phyloP scores from a whole-genome alignment of 1,140 invertebrate species.

The Neuroterus valhalla region DNA sequence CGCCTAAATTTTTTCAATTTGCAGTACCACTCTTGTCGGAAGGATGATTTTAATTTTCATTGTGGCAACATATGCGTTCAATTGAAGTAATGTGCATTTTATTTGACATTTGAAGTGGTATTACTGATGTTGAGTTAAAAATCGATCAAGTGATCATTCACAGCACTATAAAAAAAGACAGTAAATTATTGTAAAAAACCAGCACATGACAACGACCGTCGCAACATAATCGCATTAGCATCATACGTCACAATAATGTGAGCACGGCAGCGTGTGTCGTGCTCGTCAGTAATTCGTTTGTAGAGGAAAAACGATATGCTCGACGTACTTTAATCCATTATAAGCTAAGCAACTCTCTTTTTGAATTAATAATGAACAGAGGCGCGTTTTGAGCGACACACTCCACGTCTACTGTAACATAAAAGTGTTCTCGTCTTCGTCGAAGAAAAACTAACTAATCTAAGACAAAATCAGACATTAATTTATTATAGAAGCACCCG shows the following conservation, averaged over 20 bases:
- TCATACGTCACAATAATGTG: slow-evolving; percentile 30
- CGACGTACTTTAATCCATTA: slow-evolving; percentile 30
- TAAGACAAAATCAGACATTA: slow-evolving; percentile 20
- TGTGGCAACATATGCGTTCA: no score
- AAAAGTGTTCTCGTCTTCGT: slow-evolving; percentile 17
- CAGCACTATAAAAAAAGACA: not conserved
- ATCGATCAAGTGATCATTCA: slow-evolving; percentile 17
- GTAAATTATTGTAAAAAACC: not conserved
- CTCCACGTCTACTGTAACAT: not conserved
- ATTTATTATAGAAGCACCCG: slow-evolving; percentile 10
- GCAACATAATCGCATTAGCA: slow-evolving; percentile 25
- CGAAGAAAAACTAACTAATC: slow-evolving; percentile 15
- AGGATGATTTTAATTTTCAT: no score
- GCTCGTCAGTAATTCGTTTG: slow-evolving; percentile 30
- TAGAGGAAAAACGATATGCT: slow-evolving; percentile 29
- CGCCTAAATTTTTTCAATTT: no score
- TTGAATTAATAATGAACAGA: slow-evolving; percentile 18
- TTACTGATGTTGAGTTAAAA: not conserved
- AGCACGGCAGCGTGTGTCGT: slow-evolving; percentile 25
- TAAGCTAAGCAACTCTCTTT: slow-evolving; percentile 1
- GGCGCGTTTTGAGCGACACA: slow-evolving; percentile 6
- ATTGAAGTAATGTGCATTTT: no score
- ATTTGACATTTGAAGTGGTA: not conserved
- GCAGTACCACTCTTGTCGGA: no score
- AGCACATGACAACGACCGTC: slow-evolving; percentile 13